These are phyloP conservation scores for Eurytemora carolleeae DNA, from an alignment of 1,140 invertebrate genomes.

Conservation along the genomic window DNA sequence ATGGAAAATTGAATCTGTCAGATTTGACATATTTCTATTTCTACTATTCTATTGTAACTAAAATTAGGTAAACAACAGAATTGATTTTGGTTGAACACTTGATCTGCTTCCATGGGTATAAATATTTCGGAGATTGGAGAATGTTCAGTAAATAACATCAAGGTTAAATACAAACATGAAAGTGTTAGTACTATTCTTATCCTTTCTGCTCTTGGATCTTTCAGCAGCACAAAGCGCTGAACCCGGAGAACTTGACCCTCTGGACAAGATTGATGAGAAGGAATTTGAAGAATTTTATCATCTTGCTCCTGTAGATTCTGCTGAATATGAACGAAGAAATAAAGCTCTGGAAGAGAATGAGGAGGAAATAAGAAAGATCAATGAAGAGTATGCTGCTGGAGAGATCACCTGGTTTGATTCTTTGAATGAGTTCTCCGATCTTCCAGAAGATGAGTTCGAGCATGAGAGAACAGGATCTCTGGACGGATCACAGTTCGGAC, in stretches of 20 bases:
- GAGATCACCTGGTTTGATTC: neutral
- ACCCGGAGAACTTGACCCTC: neutral
- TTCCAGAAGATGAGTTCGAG: neutral
- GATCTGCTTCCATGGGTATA: too few species aligned
- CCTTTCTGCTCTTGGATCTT: neutral
- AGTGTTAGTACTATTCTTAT: too few species aligned
- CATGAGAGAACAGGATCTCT: neutral
- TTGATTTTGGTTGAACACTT: too few species aligned
- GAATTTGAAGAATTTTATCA: neutral
- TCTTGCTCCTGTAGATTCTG: neutral
- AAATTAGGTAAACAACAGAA: too few species aligned
- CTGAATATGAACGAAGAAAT: neutral
- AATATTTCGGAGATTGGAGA: too few species aligned
- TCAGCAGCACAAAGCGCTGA: neutral
- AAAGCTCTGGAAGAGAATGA: neutral
- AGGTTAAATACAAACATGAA: too few species aligned
- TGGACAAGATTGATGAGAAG: neutral
- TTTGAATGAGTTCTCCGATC: neutral
- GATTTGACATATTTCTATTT: too few species aligned
- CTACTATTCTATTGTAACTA: too few species aligned
- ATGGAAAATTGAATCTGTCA: too few species aligned
- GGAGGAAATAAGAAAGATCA: neutral
- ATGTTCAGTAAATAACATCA: too few species aligned
- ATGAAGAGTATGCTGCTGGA: neutral
- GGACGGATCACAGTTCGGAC: neutral